A percentile compares a stretch with the other conserved stretches of the same genome.
Conservation (phyloP, 2,888 invertebrate species). For the Drosophila longiperda region DNA sequence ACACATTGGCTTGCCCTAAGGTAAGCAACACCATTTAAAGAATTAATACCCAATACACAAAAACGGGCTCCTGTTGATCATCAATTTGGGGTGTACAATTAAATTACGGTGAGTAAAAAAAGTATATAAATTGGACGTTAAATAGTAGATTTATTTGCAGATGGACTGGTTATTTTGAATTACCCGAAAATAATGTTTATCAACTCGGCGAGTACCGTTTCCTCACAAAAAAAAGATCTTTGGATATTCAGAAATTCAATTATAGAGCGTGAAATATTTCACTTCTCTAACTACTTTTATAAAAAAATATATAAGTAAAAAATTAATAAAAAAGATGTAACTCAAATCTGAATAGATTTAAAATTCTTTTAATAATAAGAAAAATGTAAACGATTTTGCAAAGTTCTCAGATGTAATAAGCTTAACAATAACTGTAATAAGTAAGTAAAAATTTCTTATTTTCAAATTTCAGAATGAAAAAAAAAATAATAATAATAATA, state of each 20-base stretch:
- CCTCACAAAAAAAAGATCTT: neutral
- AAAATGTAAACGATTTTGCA: neutral
- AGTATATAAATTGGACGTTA: neutral
- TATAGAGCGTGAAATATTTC: neutral
- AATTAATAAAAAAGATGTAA: too few species aligned
- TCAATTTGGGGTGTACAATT: slow-evolving; percentile 14
- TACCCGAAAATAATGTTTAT: neutral
- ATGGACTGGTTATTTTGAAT: neutral
- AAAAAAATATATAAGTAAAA: neutral
- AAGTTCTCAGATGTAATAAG: neutral
- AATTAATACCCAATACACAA: neutral
- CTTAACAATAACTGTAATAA: too few species aligned
- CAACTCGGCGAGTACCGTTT: slow-evolving; percentile 17
- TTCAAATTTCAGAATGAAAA: too few species aligned
- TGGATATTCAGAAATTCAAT: neutral
- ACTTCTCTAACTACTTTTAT: neutral
- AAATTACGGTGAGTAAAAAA: slow-evolving; percentile 21
- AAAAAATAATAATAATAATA: too few species aligned
- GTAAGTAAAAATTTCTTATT: too few species aligned
- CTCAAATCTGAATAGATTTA: neutral
- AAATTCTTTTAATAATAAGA: neutral
- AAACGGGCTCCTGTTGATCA: slow-evolving; percentile 20
- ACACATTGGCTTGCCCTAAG: neutral
- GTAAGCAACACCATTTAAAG: neutral
- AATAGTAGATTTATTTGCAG: slow-evolving; percentile 22